Evolutionary conservation across 30 jellyfish, hydroid and myxozoan genomes (phyloP), one percentile per base, ranked within the genome.

Genomic region (Aurelia coerulea): DNA sequence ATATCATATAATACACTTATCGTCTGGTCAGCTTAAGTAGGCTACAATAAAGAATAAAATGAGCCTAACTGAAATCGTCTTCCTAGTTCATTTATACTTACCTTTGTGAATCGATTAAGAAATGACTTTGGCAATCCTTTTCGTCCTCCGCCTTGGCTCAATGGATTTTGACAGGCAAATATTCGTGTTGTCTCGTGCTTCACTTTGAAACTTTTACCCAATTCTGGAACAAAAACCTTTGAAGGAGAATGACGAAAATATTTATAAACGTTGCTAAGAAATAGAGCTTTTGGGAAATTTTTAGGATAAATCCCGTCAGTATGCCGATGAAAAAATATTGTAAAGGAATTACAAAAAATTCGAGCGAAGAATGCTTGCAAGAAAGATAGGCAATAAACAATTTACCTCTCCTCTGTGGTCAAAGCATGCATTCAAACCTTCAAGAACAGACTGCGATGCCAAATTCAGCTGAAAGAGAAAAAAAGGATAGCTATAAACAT

Each of bases 371-470:
- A 46, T 46, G 56, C 2, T 46, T 46, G 15, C 15, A 46, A 9
- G 56, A 14, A 46, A 46, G 0, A 6, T 37, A 46, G 56, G 8
- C 1, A 0, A 46, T 46, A 46, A 6, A 46, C 2, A 46, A 46
- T 78, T 32, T 23, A 90, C 99, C 97, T 95, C 98, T 49, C 92
- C 97, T 80, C 99, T 56, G 74, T 96, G 99, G 67, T 96, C 99
- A 79, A 96, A 96, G 56, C 99, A 96, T 3, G 99, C 98, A 71
- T 96, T 96, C 73, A 96, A 81, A 53, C 99, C 99, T 96, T 96
- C 99, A n/a, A 96, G 90, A 16, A 96, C 99, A 63, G 99, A 86
- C 56, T 96, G 99, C 50, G 98, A 96, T 5, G 99, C 99, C 32
- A 96, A 76, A 66, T 96, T 96, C 76, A 94, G 83, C 99, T 94